Evolutionary conservation across 1,140 invertebrate genomes (phyloP).

Genomic region (Lepidostoma basale): DNA sequence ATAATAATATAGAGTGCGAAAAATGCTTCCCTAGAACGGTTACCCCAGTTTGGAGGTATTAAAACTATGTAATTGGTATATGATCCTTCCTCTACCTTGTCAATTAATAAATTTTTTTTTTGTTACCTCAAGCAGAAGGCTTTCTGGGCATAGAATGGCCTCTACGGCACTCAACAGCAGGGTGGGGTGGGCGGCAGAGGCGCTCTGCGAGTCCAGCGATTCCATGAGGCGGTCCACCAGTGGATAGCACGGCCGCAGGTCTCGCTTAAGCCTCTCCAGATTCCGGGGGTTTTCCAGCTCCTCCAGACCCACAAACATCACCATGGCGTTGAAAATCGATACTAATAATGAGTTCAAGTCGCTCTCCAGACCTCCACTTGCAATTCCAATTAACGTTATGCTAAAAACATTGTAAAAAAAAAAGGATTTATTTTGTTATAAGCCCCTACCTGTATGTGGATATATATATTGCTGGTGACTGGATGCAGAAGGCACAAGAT

Average conservation of each 20-base stretch:
- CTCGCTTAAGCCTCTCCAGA: constrained; percentile 78
- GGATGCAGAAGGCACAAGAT: too few species aligned
- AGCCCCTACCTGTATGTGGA: too few species aligned
- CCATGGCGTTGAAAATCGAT: constrained; percentile 74
- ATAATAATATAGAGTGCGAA: too few species aligned
- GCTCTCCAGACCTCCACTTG: constrained; percentile 67
- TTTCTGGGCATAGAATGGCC: constrained; percentile 72
- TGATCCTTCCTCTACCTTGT: too few species aligned
- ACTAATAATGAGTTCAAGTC: constrained; percentile 70
- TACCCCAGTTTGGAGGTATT: too few species aligned
- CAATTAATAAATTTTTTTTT: too few species aligned
- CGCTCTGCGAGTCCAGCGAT: constrained; percentile 69
- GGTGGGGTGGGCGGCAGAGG: constrained; percentile 61
- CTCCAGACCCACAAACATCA: constrained; percentile 78
- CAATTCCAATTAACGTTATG: constrained; percentile 70
- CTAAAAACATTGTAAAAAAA: constrained; percentile 62
- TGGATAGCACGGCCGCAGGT: constrained; percentile 75
- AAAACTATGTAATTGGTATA: too few species aligned
- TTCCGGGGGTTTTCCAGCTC: constrained; percentile 76
- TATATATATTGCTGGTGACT: too few species aligned
- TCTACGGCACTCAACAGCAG: constrained; percentile 69
- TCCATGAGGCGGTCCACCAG: constrained; percentile 77
- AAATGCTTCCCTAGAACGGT: too few species aligned
- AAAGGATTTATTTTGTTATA: too few species aligned
- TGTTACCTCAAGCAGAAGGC: constrained; percentile 72